Base-by-base conservation (phyloP, 1,140 invertebrate genomes). In the Propsilocerus akamusi region DNA sequence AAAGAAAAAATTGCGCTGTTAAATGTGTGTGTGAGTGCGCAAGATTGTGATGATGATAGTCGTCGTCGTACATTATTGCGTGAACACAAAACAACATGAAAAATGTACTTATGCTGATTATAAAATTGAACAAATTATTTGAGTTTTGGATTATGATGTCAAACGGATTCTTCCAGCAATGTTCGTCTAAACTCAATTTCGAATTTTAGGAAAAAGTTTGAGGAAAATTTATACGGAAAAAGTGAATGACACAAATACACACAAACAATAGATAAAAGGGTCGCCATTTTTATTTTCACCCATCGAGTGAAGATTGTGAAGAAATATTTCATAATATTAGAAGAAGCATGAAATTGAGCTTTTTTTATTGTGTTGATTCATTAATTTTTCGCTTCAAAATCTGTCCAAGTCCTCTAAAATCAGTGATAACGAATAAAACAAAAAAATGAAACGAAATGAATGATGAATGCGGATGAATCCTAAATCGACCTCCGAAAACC, bases 1-100 rank as follows among this genome's bases (percentile, higher is more conserved):
- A 30, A 30, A 30, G 28, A 30, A 30, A 20, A n/a, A n/a, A n/a
- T n/a, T n/a, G n/a, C 22, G 34, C 34, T 41, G 34, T 41, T 41
- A 41, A 41, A n/a, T n/a, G n/a, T 17, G 17, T 41, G 34, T 41
- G 34, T 41, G 34, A 41, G 34, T 41, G 34, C 34, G 34, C n/a
- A n/a, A 11, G 28, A 30, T n/a, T 30, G 10, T 30, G 6, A 30
- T 30, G 28, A 30, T 2, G 28, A 30, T 11, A 30, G n/a, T 11
- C n/a, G 10, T 8, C n/a, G 28, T 11, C 6, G n/a, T 3, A 30
- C 10, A 30, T 7, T 11, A 30, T 11, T 6, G n/a, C n/a, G 10
- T 3, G 28, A 30, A 30, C 28, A 30, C 14, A n/a, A 30, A 12
- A 30, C 11, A 30, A 12, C 14, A 12, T 30, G 28, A 30, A 30